These are phyloP conservation scores for Tenrec ecaudatus DNA, from an alignment of 2,113 vertebrate genomes.

Conservation along the genomic window DNA sequence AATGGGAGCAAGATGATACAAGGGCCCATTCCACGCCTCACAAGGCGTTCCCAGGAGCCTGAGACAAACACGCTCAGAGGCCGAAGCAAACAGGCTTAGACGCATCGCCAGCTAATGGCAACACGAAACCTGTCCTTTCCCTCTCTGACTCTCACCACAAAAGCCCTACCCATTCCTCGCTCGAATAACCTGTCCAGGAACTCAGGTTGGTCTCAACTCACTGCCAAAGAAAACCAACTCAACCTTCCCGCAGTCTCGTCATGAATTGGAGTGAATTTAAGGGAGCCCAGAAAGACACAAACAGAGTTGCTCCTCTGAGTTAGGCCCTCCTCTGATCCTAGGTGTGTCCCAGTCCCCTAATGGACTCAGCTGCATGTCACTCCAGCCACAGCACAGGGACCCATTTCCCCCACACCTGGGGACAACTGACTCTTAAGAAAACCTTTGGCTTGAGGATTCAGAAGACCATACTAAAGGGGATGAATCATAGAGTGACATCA, in stretches of 20 bases:
- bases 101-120: background rate
- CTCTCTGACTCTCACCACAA: background rate
- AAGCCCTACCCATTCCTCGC: background rate
- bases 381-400: background rate
- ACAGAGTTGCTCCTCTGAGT: background rate
- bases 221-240: background rate
- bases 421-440: background rate
- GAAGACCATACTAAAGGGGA: background rate
- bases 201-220: background rate
- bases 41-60: background rate
- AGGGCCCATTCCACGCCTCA: background rate
- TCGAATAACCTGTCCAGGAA: background rate
- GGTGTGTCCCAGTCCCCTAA: background rate
- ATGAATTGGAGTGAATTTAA: background rate
- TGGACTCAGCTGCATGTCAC: background rate
- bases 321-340: background rate
- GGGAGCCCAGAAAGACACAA: background rate
- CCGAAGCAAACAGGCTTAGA: background rate
- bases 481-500: constrained; percentile 3
- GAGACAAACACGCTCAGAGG: background rate
- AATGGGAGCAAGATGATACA: background rate
- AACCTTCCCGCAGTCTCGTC: background rate
- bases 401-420: background rate
- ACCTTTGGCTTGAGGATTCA: background rate
- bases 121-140: background rate